Evolutionary conservation across 2,113 vertebrate genomes (phyloP), one percentile per base, ranked within the genome.

Genomic region (Ifrita kowaldi): DNA sequence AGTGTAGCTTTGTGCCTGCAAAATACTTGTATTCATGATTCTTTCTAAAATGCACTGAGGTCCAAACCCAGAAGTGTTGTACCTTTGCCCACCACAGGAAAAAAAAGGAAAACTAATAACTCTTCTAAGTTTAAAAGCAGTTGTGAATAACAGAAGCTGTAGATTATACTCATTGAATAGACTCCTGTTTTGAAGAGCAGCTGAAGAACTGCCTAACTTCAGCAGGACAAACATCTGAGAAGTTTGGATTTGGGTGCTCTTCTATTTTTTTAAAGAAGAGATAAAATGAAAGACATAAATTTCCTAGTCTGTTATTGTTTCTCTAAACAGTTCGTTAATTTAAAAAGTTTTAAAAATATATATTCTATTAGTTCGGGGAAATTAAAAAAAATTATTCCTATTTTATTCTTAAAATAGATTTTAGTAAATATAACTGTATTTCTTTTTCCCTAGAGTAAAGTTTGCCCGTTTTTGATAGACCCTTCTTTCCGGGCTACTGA

Each of bases 391-490:
- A 18, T 4, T 1, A 59, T 16, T 75, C 9, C 0, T 52, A 49
- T 90, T 93, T 84, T 86, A 69, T 91, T 70, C 65, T 71, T 73
- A 50, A 85, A 77, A 35, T 35, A 76, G 5, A 52, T 82, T 67
- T 90, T 82, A 46, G 47, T 49, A 33, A 77, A 63, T 18, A 37
- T 33, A 14, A 35, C 1, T 18, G 1, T 33, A 4, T 28, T 50
- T 67, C 42, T 53, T 92, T 85, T 46, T 81, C 13, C 1, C 75
- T 87, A 99, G 99, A 99, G 99, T 96, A 98, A 98, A 62, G 98
- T 99, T 28, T 99, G 98, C 94, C 99, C 99, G 2, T 99, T 99
- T 97, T 98, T 99, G 93, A 99, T 99, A 39, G 99, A 99, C 73
- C 99, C 99, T 16, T 99, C 99, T 56, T 99, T 99, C 53, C 98